Percentiles rank a stretch among this genome's conserved stretches.
Evolutionary conservation across 2,888 invertebrate genomes (phyloP).

Genomic region (Agonum fuliginosum): DNA sequence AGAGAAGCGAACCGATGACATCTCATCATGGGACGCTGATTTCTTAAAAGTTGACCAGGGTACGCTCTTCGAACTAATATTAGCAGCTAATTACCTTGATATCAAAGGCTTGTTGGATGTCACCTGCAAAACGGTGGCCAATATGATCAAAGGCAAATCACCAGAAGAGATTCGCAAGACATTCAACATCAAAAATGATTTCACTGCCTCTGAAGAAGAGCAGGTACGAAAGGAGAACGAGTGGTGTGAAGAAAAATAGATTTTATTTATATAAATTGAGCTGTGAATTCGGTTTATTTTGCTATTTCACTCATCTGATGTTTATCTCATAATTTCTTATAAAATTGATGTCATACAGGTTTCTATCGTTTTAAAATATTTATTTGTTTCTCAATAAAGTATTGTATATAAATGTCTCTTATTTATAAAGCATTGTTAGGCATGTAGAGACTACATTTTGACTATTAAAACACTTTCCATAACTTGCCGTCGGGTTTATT

Average conservation of each 20-base stretch:
- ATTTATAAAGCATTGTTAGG: slow-evolving; percentile 47
- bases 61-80: slow-evolving; percentile 95
- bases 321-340: slow-evolving; percentile 21
- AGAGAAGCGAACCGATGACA: slow-evolving; percentile 99
- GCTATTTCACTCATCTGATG: slow-evolving; percentile 41
- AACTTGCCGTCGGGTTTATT: neutral
- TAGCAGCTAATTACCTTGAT: slow-evolving; percentile 98
- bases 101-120: slow-evolving; percentile 97
- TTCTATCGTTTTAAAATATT: slow-evolving; percentile 48
- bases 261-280: slow-evolving; percentile 41
- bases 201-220: slow-evolving; percentile 96
- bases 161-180: slow-evolving; percentile 97
- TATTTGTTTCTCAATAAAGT: slow-evolving; percentile 58
- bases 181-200: slow-evolving; percentile 98
- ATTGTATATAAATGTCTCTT: slow-evolving; percentile 54
- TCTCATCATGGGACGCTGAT: slow-evolving; percentile 99
- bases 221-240: slow-evolving; percentile 98
- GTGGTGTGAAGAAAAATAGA: slow-evolving; percentile 92
- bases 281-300: slow-evolving; percentile 50
- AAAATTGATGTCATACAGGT: slow-evolving; percentile 11
- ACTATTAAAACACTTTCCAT: slow-evolving; percentile 45
- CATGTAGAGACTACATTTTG: slow-evolving; percentile 20
- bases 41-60: slow-evolving; percentile 99
- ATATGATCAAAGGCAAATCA: slow-evolving; percentile 99
- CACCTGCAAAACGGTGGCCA: slow-evolving; percentile 98